A percentile compares a stretch with the other conserved stretches of the same genome.
Conservation (phyloP, 1,140 invertebrate species). For the Conopomorpha cramerella region DNA sequence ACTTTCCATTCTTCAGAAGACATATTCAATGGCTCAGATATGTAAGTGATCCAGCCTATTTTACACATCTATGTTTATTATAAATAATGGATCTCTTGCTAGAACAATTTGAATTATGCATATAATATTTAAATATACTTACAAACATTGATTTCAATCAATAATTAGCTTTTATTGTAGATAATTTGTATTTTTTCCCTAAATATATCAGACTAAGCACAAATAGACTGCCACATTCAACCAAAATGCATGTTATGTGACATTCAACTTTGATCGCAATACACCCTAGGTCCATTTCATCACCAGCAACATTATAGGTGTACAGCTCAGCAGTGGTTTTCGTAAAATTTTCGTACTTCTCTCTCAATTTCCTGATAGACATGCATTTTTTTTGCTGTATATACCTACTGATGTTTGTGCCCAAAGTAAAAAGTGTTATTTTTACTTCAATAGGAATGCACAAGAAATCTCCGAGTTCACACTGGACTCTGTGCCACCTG, state of each 20-base stretch:
- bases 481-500: slow-evolving; percentile 35
- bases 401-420: not conserved
- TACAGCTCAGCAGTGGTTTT: no score
- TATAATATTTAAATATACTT: not conserved
- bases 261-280: no score
- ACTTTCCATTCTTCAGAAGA: slow-evolving; percentile 67
- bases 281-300: no score
- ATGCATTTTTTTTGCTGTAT: not conserved
- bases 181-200: not conserved
- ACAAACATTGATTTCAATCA: not conserved
- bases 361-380: no score
- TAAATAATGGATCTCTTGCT: no score
- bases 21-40: slow-evolving; percentile 66
- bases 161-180: not conserved
- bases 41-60: slow-evolving; percentile 23
- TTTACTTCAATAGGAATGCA: slow-evolving; percentile 11
- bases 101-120: not conserved
- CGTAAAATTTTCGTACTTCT: not conserved
- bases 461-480: slow-evolving; percentile 30
- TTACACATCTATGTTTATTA: slow-evolving; percentile 4
- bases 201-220: no score
- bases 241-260: no score
- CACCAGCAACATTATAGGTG: no score
- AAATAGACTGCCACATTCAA: no score
- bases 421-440: not conserved